Percentiles rank a stretch among this genome's conserved stretches.
Evolutionary conservation across 1,140 invertebrate genomes (phyloP).

Genomic region (Parasteatoda tepidariorum): DNA sequence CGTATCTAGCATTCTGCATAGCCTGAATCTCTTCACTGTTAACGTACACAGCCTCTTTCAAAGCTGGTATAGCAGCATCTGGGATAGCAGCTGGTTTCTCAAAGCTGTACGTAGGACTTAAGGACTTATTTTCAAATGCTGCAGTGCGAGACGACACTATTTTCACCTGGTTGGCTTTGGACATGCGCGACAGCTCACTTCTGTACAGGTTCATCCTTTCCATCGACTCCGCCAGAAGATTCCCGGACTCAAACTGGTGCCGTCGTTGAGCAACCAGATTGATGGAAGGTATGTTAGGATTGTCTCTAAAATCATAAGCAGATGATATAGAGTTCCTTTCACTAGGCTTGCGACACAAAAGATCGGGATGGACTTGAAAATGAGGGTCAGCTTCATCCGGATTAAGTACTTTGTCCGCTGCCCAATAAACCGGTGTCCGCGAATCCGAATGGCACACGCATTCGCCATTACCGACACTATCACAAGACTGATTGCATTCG

Average conservation of each 20-base stretch:
- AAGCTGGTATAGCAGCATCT: neutral
- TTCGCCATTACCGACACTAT: conserved; percentile 19
- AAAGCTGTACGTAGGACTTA: neutral
- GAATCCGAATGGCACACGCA: conserved; percentile 15
- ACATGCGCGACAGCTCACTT: conserved; percentile 79
- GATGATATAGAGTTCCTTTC: conserved; percentile 30
- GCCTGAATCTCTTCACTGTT: neutral
- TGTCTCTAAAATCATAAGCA: conserved; percentile 59
- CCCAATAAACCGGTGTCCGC: neutral
- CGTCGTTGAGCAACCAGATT: conserved; percentile 72
- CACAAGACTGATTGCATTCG: conserved; percentile 28
- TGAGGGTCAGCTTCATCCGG: neutral
- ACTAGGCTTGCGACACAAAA: neutral
- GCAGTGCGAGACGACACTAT: conserved; percentile 80
- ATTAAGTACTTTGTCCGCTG: neutral
- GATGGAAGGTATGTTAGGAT: conserved; percentile 63
- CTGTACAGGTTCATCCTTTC: conserved; percentile 77
- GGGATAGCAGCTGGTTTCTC: neutral
- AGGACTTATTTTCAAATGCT: conserved; percentile 76
- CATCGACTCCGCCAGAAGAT: conserved; percentile 69
- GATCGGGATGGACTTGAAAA: neutral
- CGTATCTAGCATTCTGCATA: neutral
- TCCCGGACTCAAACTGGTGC: conserved; percentile 78
- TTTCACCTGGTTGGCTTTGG: conserved; percentile 77
- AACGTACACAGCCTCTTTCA: neutral